Evolutionary conservation across 2,113 vertebrate species (phyloP).

Genomic region (Chaetops frenatus): DNA sequence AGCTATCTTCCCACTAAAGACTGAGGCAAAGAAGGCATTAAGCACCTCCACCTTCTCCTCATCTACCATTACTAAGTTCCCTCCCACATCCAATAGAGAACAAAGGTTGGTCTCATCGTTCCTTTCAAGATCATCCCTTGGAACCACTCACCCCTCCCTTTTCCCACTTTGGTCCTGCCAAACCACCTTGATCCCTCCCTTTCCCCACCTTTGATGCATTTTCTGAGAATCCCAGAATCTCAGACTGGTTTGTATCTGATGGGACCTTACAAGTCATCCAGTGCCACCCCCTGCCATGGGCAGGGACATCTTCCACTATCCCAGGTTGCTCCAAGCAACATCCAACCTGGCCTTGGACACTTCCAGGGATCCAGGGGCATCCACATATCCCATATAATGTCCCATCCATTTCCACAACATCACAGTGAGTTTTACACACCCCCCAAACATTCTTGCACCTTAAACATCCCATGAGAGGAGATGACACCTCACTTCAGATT

Average conservation of each 20-base stretch:
- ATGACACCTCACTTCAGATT: background rate
- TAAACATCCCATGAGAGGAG: rapidly evolving
- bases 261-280: background rate
- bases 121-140: no score
- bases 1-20: no score
- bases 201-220: background rate
- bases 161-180: background rate
- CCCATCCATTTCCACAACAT: background rate
- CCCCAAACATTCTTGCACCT: background rate
- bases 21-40: no score
- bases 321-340: rapidly evolving
- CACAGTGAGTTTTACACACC: background rate
- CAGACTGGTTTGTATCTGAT: rapidly evolving
- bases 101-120: no score
- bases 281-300: rapidly evolving
- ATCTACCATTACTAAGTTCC: no score
- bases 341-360: background rate
- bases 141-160: background rate
- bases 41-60: no score
- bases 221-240: background rate
- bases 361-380: background rate
- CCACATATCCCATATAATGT: background rate
- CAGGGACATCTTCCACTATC: rapidly evolving
- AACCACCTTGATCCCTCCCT: background rate
- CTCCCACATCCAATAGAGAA: no score